These are phyloP conservation scores for Mohoua ochrocephala DNA, from an alignment of 2,113 vertebrate genomes.

Conservation along the genomic window DNA sequence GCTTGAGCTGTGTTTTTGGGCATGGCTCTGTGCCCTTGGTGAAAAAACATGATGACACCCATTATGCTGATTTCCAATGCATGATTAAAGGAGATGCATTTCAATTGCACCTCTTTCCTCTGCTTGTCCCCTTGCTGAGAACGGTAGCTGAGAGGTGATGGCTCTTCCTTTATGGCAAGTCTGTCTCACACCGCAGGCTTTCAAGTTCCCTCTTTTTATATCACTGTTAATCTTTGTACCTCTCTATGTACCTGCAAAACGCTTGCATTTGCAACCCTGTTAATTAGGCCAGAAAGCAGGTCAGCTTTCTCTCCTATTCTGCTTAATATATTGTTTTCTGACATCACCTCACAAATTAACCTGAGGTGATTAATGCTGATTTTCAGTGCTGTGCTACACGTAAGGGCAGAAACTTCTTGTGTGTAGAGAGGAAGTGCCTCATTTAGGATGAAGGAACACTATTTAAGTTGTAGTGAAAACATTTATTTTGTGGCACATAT, in stretches of 20 bases:
- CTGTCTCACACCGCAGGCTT: not conserved
- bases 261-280: not conserved
- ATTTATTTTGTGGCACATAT: not conserved
- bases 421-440: not conserved
- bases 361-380: conserved; percentile 11
- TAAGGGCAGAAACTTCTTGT: not conserved
- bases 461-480: not conserved
- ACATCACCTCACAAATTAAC: conserved; percentile 4
- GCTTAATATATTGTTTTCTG: conserved; percentile 34
- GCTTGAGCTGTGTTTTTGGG: not conserved
- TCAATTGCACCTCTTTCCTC: not conserved
- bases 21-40: not conserved
- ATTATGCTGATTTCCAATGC: not conserved
- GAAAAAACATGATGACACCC: not conserved
- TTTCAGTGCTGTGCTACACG: not conserved
- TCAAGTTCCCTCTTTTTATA: not conserved
- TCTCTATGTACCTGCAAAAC: not conserved
- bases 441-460: not conserved
- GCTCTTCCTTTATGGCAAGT: not conserved
- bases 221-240: not conserved
- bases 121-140: not conserved
- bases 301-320: not conserved
- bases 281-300: conserved; percentile 30
- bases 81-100: not conserved
- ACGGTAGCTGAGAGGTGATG: not conserved